Conservation (phyloP, 2,797 vertebrate genomes). For the Arvicola amphibius region DNA sequence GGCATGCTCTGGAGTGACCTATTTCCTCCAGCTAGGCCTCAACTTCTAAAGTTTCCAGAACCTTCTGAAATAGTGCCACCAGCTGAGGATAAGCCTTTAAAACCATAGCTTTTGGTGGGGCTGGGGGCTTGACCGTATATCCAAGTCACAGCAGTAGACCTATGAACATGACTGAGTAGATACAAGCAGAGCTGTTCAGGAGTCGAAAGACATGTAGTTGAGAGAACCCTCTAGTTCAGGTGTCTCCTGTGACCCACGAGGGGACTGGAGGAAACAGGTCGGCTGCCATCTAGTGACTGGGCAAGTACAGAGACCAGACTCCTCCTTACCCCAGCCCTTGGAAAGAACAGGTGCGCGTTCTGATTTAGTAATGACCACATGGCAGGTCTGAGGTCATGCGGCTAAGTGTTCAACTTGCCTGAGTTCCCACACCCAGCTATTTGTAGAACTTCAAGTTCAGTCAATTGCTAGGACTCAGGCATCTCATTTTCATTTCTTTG, state of each 20-base stretch:
- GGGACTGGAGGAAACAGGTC: not conserved
- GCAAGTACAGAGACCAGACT: not conserved
- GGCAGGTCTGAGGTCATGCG: not conserved
- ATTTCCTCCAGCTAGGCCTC: not conserved
- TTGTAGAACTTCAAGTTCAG: not conserved
- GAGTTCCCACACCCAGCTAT: not conserved
- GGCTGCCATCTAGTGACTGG: too few relatives aligned
- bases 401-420: not conserved
- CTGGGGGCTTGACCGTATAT: not conserved
- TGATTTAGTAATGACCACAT: not conserved
- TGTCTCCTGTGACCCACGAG: not conserved
- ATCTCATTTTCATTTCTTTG: not conserved
- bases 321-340: not conserved
- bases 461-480: not conserved
- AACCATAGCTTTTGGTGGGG: not conserved
- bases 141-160: not conserved
- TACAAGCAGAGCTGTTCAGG: not conserved
- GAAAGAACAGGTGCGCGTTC: not conserved
- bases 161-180: not conserved
- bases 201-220: not conserved
- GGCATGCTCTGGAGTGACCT: not conserved
- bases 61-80: not conserved
- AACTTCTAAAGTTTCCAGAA: not conserved
- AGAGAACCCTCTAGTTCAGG: not conserved
- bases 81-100: not conserved